Evolutionary conservation across 1,140 invertebrate genomes (phyloP), one percentile per base, ranked within the genome.

Genomic region (Goniozus legneri): DNA sequence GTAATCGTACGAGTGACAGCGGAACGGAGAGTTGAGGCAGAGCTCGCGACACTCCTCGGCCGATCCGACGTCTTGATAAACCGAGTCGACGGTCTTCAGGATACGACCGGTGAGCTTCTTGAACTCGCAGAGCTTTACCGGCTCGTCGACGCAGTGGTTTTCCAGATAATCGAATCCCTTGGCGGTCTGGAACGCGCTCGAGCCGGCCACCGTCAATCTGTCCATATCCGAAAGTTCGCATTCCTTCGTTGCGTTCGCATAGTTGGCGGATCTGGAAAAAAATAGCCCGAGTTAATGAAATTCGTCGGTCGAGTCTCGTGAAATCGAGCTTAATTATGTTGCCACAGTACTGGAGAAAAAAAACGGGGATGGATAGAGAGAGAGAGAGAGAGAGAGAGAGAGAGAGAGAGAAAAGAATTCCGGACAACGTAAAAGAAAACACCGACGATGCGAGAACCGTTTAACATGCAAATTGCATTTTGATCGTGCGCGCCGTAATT

Each of bases 1-100:
- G 65, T 91, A 93, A 72, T 95, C 92, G 67, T 92, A 96, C 0
- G 91, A 93, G 64, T 94, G 91, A 69, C 92, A 96, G 63, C 80
- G 82, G 76, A 85, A 86, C 6, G 90, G 88, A 8, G 91, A 91
- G 61, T 88, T 91, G 18, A 95, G 77, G 65, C 92, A 95, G 27
- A 93, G 79, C 55, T 93, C 89, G 36, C 90, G 82, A 68, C 89
- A 92, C 75, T 92, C 91, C 47, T 92, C 89, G 38, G 90, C 79
- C 3, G 85, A 90, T 49, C 85, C 85, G 1, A 94, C 86, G 59
- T 93, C 90, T 76, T 92, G 89, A 64, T 91, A 94, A 4, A 95
- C 92, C 2, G 91, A 91, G 62, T 96, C 92, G 2, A 95, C 92
- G 0, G 93, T 95, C 73, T 96, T 95, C 21, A 95, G 73, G 54